These are phyloP conservation scores for Threskiornis aethiopicus DNA, from an alignment of 2,797 vertebrate genomes.

Conservation along the genomic window DNA sequence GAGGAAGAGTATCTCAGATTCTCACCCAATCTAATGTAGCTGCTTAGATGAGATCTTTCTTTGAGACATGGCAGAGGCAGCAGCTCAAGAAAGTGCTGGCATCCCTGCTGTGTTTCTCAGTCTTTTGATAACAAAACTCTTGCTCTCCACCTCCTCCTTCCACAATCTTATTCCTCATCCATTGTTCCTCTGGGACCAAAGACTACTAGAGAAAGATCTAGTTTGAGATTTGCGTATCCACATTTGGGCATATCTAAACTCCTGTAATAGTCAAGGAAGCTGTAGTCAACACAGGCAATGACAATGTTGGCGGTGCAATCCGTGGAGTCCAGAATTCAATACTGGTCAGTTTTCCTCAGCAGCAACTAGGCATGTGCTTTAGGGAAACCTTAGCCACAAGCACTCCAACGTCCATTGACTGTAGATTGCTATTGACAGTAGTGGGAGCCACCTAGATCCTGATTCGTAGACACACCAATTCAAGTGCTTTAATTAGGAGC, in stretches of 20 bases:
- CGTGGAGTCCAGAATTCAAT: background rate
- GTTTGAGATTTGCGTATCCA: background rate
- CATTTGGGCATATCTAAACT: background rate
- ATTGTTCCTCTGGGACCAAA: background rate
- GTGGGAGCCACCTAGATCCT: background rate
- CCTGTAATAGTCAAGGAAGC: background rate
- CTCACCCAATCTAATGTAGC: background rate
- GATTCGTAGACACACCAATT: fast-evolving
- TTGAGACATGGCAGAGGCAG: background rate
- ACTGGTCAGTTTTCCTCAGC: background rate
- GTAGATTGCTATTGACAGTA: background rate
- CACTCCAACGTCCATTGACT: background rate
- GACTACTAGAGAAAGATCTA: background rate
- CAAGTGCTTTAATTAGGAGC: background rate
- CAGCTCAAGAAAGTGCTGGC: background rate
- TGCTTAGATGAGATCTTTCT: background rate
- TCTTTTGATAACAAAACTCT: background rate
- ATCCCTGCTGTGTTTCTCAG: background rate
- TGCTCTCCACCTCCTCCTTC: background rate
- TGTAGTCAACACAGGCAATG: background rate
- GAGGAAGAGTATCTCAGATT: background rate
- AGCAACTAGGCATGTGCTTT: background rate
- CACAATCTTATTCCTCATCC: background rate
- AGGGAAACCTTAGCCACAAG: background rate
- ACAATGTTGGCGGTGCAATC: background rate